Base-by-base conservation (phyloP, 1,140 invertebrate species). In the Wiebesia pumilae region DNA sequence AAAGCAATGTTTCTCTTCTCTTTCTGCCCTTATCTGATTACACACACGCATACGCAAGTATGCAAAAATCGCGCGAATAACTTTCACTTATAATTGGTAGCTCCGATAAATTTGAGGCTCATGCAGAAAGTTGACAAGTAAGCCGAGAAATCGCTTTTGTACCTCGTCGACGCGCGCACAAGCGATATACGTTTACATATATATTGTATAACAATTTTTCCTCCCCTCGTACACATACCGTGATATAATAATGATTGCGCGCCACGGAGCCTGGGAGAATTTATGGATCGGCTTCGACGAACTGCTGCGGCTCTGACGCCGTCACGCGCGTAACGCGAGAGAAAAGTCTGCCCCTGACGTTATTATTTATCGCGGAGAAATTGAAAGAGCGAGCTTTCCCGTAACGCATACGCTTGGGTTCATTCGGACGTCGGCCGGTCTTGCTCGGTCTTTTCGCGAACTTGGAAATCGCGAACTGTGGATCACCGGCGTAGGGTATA, bases 221-320 rank as follows among this genome's bases (percentile, higher is more conserved):
- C 65, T 12, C 65, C 35, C 33, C 69, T 19, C 38, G 30, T 40
- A 21, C 21, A 30, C 40, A 75, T 21, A 24, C 40, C 81, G 67
- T 83, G 82, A 77, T 73, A 78, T 85, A 85, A 85, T 85, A 85
- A 85, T 69, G 71, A 85, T 85, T 79, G 83, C 62, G 69, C 47
- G 16, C 81, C 33, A 43, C 21, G 47, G 67, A 67, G 30, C 73
- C 73, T 78, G 83, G 73, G 83, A 84, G 83, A 84, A 84, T 84
- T 84, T 84, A 84, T 84, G 83, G 83, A 84, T 84, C 83, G 73
- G 73, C 35, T 84, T 78, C 83, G 83, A 84, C 71, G 73, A 78
- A 58, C 54, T 47, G 33, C 71, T 30, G 83, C 58, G 40, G 54
- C 65, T 47, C 71, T 33, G 82, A 33, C 82, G 51, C 30, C 30